Evolutionary conservation across 2,888 invertebrate genomes (phyloP), one percentile per base, ranked within the genome.

Genomic region (Diadromus collaris): DNA sequence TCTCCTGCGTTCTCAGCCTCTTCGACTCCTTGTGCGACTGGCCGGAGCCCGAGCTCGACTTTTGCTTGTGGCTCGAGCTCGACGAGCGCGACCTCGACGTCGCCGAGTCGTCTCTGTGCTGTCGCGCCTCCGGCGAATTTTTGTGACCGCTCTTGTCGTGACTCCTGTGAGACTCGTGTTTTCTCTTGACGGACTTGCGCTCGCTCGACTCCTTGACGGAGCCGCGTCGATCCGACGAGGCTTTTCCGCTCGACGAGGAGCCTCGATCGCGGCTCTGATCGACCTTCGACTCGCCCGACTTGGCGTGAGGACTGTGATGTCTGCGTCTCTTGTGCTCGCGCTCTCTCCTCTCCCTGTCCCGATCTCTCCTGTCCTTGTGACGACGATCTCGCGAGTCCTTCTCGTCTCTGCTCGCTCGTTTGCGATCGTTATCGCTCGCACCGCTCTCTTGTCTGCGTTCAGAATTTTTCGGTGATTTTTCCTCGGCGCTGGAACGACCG

Each of bases 21-120:
- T 90, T 90, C 13, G 82, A 27, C 32, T 89, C 88, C 48, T 84
- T 85, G 10, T 84, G 85, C 19, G 71, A 70, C 46, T 82, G 80
- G 38, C 76, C 81, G 13, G 87, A 87, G 44, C 82, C 78, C 1
- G 86, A 86, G 56, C 85, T 87, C 0, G 85, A 83, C 79, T 89
- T 89, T 48, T 88, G 85, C 73, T 89, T 89, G 65, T 88, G 86
- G 68, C 86, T 86, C 5, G 88, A 88, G 58, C 85, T 87, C 65
- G 86, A 85, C 0, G 86, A 86, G 19, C 87, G 86, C 0, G 86
- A 83, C 64, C 85, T 85, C 71, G 82, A 82, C 2, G 82, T 73
- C 5, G 64, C 74, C 3, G 81, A 69, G 4, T 81, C 83, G 6
- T 81, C 80, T 76, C 84, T 63, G 81, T 83, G 54, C 67, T 78